These are phyloP conservation scores for Operophtera brumata DNA, from an alignment of 2,888 invertebrate genomes.

Conservation along the genomic window DNA sequence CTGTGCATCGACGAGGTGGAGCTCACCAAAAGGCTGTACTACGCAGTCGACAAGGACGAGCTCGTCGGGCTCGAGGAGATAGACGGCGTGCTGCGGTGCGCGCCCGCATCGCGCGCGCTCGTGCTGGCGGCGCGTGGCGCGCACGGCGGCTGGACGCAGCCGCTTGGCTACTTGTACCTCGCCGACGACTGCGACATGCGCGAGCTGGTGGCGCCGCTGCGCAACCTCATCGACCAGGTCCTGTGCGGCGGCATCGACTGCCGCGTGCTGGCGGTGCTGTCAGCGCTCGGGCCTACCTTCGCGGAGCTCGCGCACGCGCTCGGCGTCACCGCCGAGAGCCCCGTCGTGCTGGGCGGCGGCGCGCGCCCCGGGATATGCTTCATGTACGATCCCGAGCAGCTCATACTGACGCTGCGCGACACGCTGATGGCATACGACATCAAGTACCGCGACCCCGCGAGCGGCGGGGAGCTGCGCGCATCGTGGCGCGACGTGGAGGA, in stretches of 20 bases:
- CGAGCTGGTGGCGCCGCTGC: conserved; percentile 9
- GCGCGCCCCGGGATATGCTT: conserved; percentile 13
- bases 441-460: conserved; percentile 1
- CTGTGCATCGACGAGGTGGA: conserved; percentile 19
- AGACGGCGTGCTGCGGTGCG: conserved; percentile 7
- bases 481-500: conserved; percentile 13
- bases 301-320: conserved; percentile 9
- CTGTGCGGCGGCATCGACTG: neutral
- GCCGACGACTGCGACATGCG: conserved; percentile 9
- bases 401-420: conserved; percentile 16
- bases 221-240: neutral
- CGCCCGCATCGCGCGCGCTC: conserved; percentile 13
- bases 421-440: conserved; percentile 19
- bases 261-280: conserved; percentile 9
- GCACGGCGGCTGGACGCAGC: conserved; percentile 16
- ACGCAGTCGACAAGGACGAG: conserved; percentile 15
- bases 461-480: conserved; percentile 10
- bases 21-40: conserved; percentile 12
- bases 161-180: conserved; percentile 20
- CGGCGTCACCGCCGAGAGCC: conserved; percentile 11
- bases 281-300: conserved; percentile 19
- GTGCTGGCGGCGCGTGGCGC: conserved; percentile 14
- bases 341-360: conserved; percentile 1
- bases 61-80: conserved; percentile 19
- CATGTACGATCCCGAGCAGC: conserved; percentile 25